Conservation (phyloP, 2,888 invertebrate species). For the Phasia obesa region DNA sequence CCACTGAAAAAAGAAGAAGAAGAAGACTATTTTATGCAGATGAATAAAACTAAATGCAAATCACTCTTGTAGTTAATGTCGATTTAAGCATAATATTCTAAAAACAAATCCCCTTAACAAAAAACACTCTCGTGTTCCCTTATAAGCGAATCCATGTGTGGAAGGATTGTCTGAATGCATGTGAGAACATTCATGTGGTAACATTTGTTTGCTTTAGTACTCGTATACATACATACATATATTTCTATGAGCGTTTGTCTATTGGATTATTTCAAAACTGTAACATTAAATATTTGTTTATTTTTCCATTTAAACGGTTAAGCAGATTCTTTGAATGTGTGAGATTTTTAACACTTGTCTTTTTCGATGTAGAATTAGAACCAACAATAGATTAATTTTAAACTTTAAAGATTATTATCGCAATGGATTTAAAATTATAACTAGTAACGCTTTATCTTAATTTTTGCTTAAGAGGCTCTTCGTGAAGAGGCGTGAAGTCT, state of each 20-base stretch:
- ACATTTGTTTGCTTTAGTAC: no score
- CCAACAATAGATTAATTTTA: neutral
- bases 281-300: constrained; percentile 53
- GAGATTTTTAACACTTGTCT: constrained; percentile 67
- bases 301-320: constrained; percentile 57
- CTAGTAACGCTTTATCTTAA: no score
- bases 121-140: constrained; percentile 2
- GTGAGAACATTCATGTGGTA: constrained; percentile 23
- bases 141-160: neutral
- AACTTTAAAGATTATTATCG: neutral
- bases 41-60: constrained; percentile 39
- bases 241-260: neutral
- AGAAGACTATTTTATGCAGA: constrained; percentile 1
- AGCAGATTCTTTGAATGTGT: constrained; percentile 50
- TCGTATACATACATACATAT: neutral
- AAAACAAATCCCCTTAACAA: constrained; percentile 1
- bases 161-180: constrained; percentile 12
- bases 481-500: no score
- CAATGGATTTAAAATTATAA: neutral
- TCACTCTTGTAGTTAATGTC: constrained; percentile 49
- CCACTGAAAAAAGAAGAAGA: constrained; percentile 23
- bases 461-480: no score
- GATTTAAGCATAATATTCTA: constrained; percentile 50
- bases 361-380: neutral
- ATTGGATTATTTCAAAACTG: constrained; percentile 48